phyloP scores from a whole-genome alignment of 2,113 vertebrate genomes.

The Dicrurus megarhynchus region DNA sequence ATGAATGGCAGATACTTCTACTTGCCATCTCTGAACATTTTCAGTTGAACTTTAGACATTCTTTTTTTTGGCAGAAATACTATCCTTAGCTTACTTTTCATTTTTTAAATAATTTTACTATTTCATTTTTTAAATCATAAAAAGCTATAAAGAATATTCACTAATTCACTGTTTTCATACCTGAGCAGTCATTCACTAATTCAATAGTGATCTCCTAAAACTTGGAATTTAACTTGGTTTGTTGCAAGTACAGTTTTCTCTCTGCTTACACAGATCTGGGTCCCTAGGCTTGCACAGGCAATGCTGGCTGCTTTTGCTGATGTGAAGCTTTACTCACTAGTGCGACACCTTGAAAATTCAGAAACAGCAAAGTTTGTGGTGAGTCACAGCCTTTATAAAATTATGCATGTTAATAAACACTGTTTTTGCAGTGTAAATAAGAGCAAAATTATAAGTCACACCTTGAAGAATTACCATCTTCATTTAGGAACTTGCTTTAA shows the following conservation, averaged over 20 bases:
- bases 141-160: background rate
- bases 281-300: conserved; percentile 85
- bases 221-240: background rate
- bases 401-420: background rate
- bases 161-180: background rate
- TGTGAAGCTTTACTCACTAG: conserved; percentile 82
- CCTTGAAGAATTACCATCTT: background rate
- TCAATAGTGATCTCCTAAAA: background rate
- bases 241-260: background rate
- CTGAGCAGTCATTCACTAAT: background rate
- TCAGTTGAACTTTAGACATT: background rate
- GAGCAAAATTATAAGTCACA: background rate
- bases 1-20: background rate
- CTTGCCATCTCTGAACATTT: background rate
- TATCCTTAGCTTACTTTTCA: background rate
- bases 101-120: background rate
- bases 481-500: background rate
- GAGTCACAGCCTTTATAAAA: conserved; percentile 33
- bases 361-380: conserved; percentile 87
- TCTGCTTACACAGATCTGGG: conserved; percentile 81
- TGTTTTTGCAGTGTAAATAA: background rate
- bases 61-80: background rate
- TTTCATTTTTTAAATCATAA: background rate
- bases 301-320: conserved; percentile 87
- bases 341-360: conserved; percentile 74